Conservation (phyloP, 2,888 invertebrate genomes). For the Parnassius glacialis region DNA sequence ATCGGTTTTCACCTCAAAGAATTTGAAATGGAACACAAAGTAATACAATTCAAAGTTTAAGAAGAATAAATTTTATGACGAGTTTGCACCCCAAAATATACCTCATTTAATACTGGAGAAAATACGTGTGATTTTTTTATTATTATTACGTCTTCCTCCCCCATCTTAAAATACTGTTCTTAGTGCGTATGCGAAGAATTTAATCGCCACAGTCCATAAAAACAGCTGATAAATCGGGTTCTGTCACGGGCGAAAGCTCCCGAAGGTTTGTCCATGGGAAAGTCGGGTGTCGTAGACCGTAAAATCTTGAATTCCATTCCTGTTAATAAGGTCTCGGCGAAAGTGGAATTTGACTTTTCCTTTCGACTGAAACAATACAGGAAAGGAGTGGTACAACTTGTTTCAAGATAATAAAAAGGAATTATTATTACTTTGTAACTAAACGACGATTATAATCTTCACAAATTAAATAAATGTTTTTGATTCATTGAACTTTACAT, state of each 20-base stretch:
- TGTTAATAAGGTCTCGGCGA: conserved; percentile 43
- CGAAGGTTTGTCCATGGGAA: conserved; percentile 53
- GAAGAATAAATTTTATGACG: no score
- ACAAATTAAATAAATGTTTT: no score
- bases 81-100: no score
- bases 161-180: neutral
- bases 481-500: no score
- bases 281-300: conserved; percentile 41
- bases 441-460: no score
- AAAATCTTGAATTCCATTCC: conserved; percentile 49
- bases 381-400: neutral
- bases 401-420: no score
- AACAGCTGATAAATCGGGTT: conserved; percentile 55
- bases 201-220: conserved; percentile 37
- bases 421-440: no score
- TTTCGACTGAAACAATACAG: conserved; percentile 39
- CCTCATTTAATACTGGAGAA: neutral
- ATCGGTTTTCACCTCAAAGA: no score
- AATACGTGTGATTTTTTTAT: neutral
- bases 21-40: no score
- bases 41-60: no score
- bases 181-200: neutral
- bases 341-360: conserved; percentile 54
- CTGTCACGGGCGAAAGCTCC: conserved; percentile 49
- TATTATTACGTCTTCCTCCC: neutral